Percentiles rank a stretch among this genome's conserved stretches.
phyloP scores from a whole-genome alignment of 2,888 invertebrate species.

The Frankliniella fusca region DNA sequence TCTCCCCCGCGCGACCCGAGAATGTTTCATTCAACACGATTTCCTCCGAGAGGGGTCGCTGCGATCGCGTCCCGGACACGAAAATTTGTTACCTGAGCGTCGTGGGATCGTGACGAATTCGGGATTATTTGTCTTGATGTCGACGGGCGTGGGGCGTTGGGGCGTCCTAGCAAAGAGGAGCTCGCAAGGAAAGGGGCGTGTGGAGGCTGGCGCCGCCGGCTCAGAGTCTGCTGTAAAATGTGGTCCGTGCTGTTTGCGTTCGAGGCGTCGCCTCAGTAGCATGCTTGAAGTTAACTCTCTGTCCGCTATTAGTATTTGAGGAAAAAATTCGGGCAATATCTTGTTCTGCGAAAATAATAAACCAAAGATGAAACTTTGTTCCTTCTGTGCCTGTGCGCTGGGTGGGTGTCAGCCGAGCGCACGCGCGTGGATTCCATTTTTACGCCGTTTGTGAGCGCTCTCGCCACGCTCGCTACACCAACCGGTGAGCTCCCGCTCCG shows the following conservation, averaged over 20 bases:
- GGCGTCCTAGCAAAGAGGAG: neutral
- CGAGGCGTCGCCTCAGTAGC: no score
- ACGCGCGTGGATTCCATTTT: neutral
- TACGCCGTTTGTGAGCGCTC: neutral
- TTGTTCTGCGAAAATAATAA: neutral
- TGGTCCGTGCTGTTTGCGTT: no score
- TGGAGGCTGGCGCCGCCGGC: no score
- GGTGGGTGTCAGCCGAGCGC: neutral
- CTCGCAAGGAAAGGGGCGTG: neutral
- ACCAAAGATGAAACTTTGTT: neutral
- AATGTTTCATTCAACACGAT: conserved; percentile 26
- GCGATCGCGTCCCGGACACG: neutral
- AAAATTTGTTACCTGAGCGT: conserved; percentile 1
- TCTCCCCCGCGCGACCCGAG: neutral
- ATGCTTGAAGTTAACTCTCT: no score
- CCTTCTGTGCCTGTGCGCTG: neutral
- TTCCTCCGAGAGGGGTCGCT: neutral
- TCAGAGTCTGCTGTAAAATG: no score
- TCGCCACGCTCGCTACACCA: no score
- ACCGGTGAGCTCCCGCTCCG: no score
- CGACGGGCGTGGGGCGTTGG: neutral
- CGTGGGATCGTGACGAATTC: neutral
- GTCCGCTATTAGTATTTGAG: no score
- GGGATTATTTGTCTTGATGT: neutral
- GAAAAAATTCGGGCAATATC: no score